These are phyloP conservation scores for Pitta sordida DNA, from an alignment of 2,113 vertebrate genomes.

Conservation along the genomic window DNA sequence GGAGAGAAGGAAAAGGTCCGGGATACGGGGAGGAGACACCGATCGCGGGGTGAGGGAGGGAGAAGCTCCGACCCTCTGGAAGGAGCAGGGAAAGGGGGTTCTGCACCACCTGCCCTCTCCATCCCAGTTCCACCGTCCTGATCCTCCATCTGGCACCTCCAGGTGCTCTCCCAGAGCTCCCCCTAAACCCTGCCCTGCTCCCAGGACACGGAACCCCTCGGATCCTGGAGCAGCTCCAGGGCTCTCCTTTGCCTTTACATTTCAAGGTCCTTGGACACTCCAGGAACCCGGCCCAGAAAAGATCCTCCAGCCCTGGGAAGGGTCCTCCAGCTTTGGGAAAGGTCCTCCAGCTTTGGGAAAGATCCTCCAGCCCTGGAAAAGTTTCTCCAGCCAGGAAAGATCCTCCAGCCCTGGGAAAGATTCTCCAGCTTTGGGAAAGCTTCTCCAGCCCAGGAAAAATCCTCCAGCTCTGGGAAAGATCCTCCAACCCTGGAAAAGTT, in stretches of 20 bases:
- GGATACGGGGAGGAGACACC: neutral
- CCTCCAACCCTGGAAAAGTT: neutral
- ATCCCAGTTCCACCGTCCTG: rapidly evolving
- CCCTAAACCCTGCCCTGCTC: neutral
- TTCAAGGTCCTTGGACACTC: neutral
- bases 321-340: neutral
- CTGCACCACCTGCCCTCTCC: neutral
- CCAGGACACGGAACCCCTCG: neutral
- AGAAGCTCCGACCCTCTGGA: neutral
- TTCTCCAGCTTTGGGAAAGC: neutral
- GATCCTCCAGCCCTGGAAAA: neutral
- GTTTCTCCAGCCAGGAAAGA: too few species aligned
- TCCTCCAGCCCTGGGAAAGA: neutral
- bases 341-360: neutral
- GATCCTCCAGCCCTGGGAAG: neutral
- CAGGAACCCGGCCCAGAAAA: neutral
- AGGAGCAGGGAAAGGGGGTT: neutral
- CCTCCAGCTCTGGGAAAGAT: neutral
- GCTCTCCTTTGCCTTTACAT: neutral
- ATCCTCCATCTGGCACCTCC: rapidly evolving
- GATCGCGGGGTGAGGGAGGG: neutral
- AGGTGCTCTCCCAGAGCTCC: neutral
- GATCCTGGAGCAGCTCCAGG: neutral
- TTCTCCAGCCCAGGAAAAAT: neutral
- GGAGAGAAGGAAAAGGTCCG: neutral